Evolutionary conservation across 2,113 vertebrate genomes (phyloP).

Genomic region (Malaclemys terrapin): DNA sequence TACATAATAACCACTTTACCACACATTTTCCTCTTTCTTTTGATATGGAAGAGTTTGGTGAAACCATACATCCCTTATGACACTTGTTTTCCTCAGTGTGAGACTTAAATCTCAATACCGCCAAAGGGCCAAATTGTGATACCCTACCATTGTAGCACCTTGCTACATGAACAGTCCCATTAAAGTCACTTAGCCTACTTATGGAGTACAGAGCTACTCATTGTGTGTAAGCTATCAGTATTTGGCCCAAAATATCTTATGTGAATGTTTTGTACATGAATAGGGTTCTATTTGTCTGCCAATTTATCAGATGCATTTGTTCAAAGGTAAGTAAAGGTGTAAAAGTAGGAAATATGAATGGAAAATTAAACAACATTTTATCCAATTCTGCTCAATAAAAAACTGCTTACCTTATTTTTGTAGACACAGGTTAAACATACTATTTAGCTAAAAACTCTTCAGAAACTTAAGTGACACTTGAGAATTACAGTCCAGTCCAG

Average conservation of each 20-base stretch:
- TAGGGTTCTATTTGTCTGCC: not conserved
- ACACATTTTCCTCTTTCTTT: not conserved
- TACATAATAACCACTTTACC: not conserved
- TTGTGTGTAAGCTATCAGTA: not conserved
- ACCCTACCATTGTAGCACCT: not conserved
- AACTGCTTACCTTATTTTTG: slow-evolving; percentile 18
- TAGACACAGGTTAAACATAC: slow-evolving; percentile 41
- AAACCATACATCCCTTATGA: not conserved
- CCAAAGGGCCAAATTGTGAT: not conserved
- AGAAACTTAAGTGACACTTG: slow-evolving; percentile 69
- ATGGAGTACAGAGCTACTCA: not conserved
- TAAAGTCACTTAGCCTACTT: fast-evolving
- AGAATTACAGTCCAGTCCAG: slow-evolving; percentile 61
- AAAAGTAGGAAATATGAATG: not conserved
- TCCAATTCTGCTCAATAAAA: not conserved
- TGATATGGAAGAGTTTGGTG: slow-evolving; percentile 9
- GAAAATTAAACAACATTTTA: fast-evolving
- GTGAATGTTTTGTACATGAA: not conserved
- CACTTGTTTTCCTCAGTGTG: not conserved
- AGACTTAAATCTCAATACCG: not conserved
- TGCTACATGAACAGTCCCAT: not conserved
- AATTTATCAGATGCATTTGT: not conserved
- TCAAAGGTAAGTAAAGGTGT: not conserved
- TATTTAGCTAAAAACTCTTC: slow-evolving; percentile 62
- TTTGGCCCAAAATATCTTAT: not conserved